Conservation (phyloP, 2,113 vertebrate species). For the Dromas ardeola region DNA sequence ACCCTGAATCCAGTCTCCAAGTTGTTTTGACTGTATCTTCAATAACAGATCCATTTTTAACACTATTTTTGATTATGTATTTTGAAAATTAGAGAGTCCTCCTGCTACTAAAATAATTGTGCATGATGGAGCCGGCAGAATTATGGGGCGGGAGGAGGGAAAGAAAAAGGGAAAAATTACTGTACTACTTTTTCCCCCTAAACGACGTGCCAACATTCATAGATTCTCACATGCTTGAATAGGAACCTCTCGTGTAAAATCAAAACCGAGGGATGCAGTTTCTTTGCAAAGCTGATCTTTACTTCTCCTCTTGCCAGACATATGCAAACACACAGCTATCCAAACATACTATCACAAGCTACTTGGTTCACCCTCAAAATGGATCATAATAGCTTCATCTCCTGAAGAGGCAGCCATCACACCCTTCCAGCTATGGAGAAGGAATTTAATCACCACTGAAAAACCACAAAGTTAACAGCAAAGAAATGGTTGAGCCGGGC, state of each 20-base stretch:
- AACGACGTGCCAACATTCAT: neutral
- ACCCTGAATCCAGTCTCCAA: neutral
- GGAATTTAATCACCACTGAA: neutral
- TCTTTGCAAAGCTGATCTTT: neutral
- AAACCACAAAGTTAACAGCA: neutral
- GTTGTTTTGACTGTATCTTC: neutral
- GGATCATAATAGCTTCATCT: neutral
- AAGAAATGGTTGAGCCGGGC: neutral
- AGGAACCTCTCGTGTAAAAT: conserved; percentile 58
- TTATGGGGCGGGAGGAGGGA: neutral
- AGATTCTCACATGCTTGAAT: neutral
- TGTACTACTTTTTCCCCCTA: neutral
- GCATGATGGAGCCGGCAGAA: neutral
- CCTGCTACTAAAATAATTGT: neutral
- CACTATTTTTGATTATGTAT: neutral
- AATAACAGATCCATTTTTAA: neutral
- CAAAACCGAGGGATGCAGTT: neutral
- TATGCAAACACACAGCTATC: neutral
- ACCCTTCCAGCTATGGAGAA: neutral
- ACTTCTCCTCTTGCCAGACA: conserved; percentile 8
- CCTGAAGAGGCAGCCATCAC: neutral
- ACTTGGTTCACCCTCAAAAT: neutral
- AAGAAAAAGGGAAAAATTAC: neutral
- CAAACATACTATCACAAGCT: neutral
- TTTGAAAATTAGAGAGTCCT: neutral